A percentile compares a stretch with the other conserved stretches of the same genome.
Evolutionary conservation across 2,888 invertebrate species (phyloP).

Genomic region (Rhogogaster chlorosoma): DNA sequence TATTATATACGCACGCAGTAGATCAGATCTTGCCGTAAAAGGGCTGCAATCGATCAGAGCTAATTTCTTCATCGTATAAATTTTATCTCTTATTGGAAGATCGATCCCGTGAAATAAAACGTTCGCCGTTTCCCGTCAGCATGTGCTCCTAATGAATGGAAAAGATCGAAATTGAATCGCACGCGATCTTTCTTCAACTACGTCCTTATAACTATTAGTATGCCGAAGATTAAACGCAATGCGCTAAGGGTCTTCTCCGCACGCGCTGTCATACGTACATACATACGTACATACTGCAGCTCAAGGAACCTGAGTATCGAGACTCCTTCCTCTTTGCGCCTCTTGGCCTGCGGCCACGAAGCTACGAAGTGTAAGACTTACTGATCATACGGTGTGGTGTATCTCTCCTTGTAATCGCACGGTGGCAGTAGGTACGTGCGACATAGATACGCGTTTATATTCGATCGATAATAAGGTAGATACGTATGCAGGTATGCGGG

Average conservation of each 20-base stretch:
- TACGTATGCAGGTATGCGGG: slow-evolving; percentile 17
- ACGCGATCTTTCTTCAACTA: background rate
- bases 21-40: background rate
- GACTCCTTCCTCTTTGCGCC: slow-evolving; percentile 6
- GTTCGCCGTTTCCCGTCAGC: background rate
- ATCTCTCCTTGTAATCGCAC: slow-evolving; percentile 39
- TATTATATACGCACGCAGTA: background rate
- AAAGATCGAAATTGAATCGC: background rate
- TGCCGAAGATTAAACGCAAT: background rate
- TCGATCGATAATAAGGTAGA: background rate
- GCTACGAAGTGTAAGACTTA: slow-evolving; percentile 23
- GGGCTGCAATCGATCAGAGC: background rate
- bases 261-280: background rate
- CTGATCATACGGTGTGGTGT: background rate
- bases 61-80: background rate
- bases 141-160: background rate
- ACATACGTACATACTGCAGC: background rate
- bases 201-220: no score
- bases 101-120: background rate
- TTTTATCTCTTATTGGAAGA: background rate
- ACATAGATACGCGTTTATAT: slow-evolving; percentile 34
- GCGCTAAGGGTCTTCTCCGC: slow-evolving; percentile 21
- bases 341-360: slow-evolving; percentile 43
- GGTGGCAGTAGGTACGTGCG: background rate
- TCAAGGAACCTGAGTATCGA: slow-evolving; percentile 35